Evolutionary conservation across 2,888 invertebrate genomes (phyloP).

Genomic region (Patella pellucida): DNA sequence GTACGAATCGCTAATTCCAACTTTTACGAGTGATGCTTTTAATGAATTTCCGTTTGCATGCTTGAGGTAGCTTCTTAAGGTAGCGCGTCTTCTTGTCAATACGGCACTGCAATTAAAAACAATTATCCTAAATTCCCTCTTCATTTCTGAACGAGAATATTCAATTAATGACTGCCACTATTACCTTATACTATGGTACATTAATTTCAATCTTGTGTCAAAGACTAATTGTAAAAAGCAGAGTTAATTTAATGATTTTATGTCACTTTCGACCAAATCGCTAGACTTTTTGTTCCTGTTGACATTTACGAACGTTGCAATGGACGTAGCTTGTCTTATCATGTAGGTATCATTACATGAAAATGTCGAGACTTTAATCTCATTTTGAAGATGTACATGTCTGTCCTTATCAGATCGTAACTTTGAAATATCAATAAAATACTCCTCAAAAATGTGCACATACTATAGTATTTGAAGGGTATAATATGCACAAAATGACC

Average conservation of each 20-base stretch:
- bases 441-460: no score
- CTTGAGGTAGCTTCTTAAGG: conserved; percentile 8
- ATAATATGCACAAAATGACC: no score
- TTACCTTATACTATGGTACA: conserved; percentile 7
- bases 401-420: no score
- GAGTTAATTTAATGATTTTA: conserved; percentile 5
- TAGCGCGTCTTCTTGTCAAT: conserved; percentile 2
- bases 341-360: no score
- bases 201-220: neutral
- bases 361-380: no score
- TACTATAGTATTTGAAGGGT: no score
- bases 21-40: neutral
- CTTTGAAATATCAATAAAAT: no score
- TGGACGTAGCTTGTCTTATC: no score
- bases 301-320: neutral
- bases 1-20: no score
- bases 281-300: conserved; percentile 1
- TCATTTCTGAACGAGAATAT: conserved; percentile 1
- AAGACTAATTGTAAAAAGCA: conserved; percentile 2
- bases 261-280: neutral
- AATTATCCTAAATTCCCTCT: conserved; percentile 5
- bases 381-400: no score
- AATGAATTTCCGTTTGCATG: conserved; percentile 10
- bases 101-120: conserved; percentile 3
- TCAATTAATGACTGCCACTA: conserved; percentile 5